Percentiles rank a stretch among this genome's conserved stretches.
Evolutionary conservation across 2,113 vertebrate genomes (phyloP).

Genomic region (Illadopsis cleaveri): DNA sequence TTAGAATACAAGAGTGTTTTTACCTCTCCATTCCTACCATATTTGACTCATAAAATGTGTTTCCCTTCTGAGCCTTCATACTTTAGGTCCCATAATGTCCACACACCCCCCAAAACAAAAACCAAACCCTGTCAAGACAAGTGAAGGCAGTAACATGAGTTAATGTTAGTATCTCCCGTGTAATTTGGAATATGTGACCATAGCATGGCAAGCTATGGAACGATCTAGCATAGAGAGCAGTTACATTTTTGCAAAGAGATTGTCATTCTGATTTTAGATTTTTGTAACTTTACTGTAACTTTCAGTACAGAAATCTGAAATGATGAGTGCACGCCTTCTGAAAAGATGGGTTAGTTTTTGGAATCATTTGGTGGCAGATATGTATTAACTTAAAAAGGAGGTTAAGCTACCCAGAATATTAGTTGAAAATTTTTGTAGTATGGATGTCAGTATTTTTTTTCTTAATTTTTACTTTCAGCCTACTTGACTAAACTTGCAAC

Average conservation of each 20-base stretch:
- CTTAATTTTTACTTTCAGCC: background rate
- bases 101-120: background rate
- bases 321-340: background rate
- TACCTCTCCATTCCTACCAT: background rate
- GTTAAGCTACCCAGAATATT: background rate
- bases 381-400: background rate
- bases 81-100: background rate
- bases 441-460: fast-evolving
- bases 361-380: background rate
- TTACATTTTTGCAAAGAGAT: background rate
- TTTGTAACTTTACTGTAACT: background rate
- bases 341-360: background rate
- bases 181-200: background rate
- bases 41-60: background rate
- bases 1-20: background rate
- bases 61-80: background rate
- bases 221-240: background rate
- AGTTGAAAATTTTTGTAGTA: background rate
- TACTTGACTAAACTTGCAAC: background rate
- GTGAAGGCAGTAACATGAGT: background rate
- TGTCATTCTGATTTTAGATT: background rate
- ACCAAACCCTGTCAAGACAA: background rate
- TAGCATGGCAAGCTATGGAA: background rate
- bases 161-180: background rate
- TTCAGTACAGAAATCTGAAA: background rate